These are phyloP conservation scores for Raja brachyura DNA, from an alignment of 2,113 vertebrate species.

Conservation along the genomic window DNA sequence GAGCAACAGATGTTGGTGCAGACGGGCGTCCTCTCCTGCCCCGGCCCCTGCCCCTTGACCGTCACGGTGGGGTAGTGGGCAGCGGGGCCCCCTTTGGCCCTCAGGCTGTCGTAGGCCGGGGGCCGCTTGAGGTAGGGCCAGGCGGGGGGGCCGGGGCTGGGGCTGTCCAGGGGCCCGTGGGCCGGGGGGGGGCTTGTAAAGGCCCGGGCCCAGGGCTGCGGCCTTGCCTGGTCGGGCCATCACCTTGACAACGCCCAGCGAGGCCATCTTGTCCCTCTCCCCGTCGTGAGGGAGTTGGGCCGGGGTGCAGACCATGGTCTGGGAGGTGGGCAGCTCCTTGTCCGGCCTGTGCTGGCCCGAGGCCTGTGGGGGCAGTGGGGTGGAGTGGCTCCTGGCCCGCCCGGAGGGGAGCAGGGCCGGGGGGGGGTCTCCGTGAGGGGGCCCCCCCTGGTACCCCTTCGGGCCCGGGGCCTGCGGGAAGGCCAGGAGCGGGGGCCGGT, in stretches of 20 bases:
- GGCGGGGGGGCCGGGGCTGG: constrained; percentile 39
- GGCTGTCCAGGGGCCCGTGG: constrained; percentile 58
- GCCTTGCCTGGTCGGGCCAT: constrained; percentile 53
- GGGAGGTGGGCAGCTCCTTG: constrained; percentile 63
- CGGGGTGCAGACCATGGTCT: constrained; percentile 58
- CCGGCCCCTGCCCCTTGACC: too few relatives aligned
- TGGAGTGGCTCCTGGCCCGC: constrained; percentile 82
- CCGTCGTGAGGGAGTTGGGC: constrained; percentile 41
- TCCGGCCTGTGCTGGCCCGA: constrained; percentile 72
- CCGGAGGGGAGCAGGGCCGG: constrained; percentile 55
- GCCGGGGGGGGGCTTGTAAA: constrained; percentile 53
- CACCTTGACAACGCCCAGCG: constrained; percentile 55
- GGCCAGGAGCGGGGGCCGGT: constrained; percentile 76
- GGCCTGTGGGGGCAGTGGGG: constrained; percentile 77
- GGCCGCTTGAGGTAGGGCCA: constrained; percentile 84
- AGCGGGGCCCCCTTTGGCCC: constrained; percentile 47
- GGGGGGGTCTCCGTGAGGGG: constrained; percentile 41
- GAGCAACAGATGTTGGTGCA: constrained; percentile 52
- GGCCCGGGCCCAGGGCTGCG: constrained; percentile 54
- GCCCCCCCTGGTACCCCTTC: constrained; percentile 45
- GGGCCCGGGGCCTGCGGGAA: constrained; percentile 64
- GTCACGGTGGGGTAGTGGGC: constrained; percentile 46
- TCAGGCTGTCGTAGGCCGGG: constrained; percentile 77
- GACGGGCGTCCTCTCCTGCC: constrained; percentile 48
- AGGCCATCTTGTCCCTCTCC: constrained; percentile 61